Percentiles rank a stretch among this genome's conserved stretches.
Conservation (phyloP, 1,140 invertebrate genomes). For the Leptoteleia sp. region DNA sequence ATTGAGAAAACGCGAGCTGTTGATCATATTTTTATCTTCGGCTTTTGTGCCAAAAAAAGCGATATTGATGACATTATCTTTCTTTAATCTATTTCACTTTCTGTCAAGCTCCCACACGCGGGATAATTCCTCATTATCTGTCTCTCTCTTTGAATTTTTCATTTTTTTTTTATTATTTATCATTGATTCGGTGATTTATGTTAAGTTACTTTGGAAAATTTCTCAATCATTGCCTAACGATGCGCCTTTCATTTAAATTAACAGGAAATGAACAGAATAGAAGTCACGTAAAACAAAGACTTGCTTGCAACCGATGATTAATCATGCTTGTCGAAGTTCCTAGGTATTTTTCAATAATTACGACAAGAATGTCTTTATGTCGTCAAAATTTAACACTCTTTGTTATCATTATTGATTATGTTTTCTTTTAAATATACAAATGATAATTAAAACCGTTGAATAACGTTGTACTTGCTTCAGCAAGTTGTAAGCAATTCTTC, state of each 20-base stretch:
- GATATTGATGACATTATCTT: slow-evolving; percentile 18
- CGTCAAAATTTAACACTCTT: slow-evolving; percentile 4
- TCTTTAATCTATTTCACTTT: slow-evolving; percentile 23
- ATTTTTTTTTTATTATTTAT: slow-evolving; percentile 7
- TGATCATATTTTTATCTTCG: slow-evolving; percentile 50
- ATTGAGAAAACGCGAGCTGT: slow-evolving; percentile 28
- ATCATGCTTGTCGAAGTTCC: slow-evolving; percentile 17
- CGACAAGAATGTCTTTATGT: not conserved
- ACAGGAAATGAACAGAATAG: slow-evolving; percentile 42
- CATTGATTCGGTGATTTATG: slow-evolving; percentile 31
- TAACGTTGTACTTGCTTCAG: not conserved
- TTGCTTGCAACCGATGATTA: slow-evolving; percentile 24
- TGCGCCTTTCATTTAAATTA: slow-evolving; percentile 67
- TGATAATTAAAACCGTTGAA: not conserved
- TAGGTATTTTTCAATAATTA: slow-evolving; percentile 22
- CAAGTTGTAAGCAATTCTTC: slow-evolving; percentile 61
- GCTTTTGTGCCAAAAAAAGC: slow-evolving; percentile 65
- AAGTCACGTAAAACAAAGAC: slow-evolving; percentile 11
- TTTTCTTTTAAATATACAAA: slow-evolving; percentile 16
- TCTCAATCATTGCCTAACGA: slow-evolving; percentile 49
- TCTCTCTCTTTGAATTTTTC: slow-evolving; percentile 33
- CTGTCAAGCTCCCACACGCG: slow-evolving; percentile 46
- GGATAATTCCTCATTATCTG: slow-evolving; percentile 34
- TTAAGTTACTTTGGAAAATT: slow-evolving; percentile 35
- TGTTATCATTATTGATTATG: not conserved